Conservation (phyloP, 2,888 invertebrate genomes). For the Leptogaster cylindrica region DNA sequence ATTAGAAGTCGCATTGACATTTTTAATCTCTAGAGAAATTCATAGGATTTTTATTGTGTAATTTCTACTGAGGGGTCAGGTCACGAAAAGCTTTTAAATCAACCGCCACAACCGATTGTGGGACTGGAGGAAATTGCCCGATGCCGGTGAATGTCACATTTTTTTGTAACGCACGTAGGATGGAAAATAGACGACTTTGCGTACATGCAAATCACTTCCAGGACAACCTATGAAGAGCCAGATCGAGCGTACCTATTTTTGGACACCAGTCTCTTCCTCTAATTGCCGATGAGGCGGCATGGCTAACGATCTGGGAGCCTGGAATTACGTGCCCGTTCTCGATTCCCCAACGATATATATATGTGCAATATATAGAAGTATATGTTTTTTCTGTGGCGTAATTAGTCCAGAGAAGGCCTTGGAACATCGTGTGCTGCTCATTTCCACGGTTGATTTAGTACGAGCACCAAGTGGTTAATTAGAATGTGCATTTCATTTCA, state of each 20-base stretch:
- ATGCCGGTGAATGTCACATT: slow-evolving; percentile 12
- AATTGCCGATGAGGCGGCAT: slow-evolving; percentile 31
- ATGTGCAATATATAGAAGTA: background rate
- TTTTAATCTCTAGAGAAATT: slow-evolving; percentile 34
- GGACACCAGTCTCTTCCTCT: slow-evolving; percentile 1
- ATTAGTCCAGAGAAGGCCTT: slow-evolving; percentile 31
- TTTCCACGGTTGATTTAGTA: slow-evolving; percentile 23
- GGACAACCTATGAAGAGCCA: background rate
- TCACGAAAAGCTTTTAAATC: slow-evolving; percentile 33
- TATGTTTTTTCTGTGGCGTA: slow-evolving; percentile 26
- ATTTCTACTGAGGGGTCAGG: slow-evolving; percentile 28
- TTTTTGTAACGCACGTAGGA: slow-evolving; percentile 14
- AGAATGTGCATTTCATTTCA: slow-evolving; percentile 15
- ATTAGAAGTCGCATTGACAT: slow-evolving; percentile 26
- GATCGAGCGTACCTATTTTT: slow-evolving; percentile 26
- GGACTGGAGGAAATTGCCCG: background rate
- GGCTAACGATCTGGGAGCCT: slow-evolving; percentile 3
- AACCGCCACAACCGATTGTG: background rate
- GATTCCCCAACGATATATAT: no score
- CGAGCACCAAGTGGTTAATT: slow-evolving; percentile 34
- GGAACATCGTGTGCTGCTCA: no score
- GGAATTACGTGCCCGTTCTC: background rate
- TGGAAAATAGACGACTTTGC: slow-evolving; percentile 6
- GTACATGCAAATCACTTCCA: slow-evolving; percentile 26
- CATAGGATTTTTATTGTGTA: slow-evolving; percentile 32